Conservation (phyloP, 2,888 invertebrate genomes). For the Pilophorus perplexus region DNA sequence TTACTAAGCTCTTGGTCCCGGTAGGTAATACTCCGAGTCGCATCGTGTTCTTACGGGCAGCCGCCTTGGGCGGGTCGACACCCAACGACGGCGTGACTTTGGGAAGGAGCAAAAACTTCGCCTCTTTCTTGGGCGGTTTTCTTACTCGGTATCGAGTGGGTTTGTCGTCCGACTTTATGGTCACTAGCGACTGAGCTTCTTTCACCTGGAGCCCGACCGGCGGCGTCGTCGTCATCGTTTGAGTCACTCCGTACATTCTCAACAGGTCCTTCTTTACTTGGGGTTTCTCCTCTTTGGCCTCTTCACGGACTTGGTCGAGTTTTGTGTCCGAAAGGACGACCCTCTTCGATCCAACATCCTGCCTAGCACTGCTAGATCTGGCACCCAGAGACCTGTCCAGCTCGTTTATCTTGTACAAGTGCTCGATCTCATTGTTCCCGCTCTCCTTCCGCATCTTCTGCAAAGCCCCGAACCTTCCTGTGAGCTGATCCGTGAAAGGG, state of each 20-base stretch:
- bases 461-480: neutral
- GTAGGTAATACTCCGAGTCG: no score
- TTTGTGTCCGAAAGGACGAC: no score
- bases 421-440: conserved; percentile 4
- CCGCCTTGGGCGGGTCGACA: no score
- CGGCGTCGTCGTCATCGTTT: neutral
- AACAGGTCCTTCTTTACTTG: neutral
- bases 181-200: no score
- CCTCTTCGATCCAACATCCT: no score
- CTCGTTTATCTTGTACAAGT: conserved; percentile 18
- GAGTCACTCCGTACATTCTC: neutral
- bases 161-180: no score
- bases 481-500: neutral
- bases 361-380: no score
- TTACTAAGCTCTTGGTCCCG: no score
- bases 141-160: neutral
- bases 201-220: no score
- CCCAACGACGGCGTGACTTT: conserved; percentile 8
- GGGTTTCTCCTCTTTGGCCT: neutral
- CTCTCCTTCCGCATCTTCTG: conserved; percentile 13
- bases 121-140: neutral
- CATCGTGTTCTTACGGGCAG: no score
- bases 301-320: no score
- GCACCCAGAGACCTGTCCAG: no score
- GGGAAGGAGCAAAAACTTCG: neutral